Base-by-base conservation (phyloP, 2,888 invertebrate genomes). In the Deroplatys truncata region DNA sequence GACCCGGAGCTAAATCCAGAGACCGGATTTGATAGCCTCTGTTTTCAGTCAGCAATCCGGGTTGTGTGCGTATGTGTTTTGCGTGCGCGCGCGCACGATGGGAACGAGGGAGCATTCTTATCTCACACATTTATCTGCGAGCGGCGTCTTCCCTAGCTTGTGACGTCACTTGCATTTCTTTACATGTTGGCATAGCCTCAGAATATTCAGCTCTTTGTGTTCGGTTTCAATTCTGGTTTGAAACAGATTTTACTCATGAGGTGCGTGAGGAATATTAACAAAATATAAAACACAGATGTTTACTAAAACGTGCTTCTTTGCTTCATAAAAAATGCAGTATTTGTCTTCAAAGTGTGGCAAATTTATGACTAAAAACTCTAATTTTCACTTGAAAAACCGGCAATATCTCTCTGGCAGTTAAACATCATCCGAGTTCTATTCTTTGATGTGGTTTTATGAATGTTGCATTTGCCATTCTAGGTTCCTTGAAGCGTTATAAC, bases 41-140 rank as follows among this genome's bases (percentile, higher is more conserved):
- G 31, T 83, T 8, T 49, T 72, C 56, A 72, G 56, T 72, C 56
- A 72, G 56, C 56, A 72, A 72, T 72, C 83, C 84, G 72, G 84
- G 88, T 88, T 89, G 85, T 89, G 86, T 88, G 84, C 82, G 84
- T 35, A 82, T n/a, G 82, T 82, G 43, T 16, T 85, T 56, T 56
- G 56, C 20, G 56, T 72, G 56, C 25, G 56, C 25, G 56, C 25
- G 56, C 25, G 56, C 56, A 25, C 20, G 56, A 25, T 72, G 56
- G 43, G 20, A 72, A 72, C 20, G 56, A 72, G 49, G 82, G 43
- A 56, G 56, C 87, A 25, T 35, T 84, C 83, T 82, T 89, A 89
- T 89, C 89, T n/a, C 29, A 28, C 31, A 83, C 89, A 89, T 89
- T 89, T 89, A 89, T 89, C 89, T 88, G 49, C 25, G 84, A 84